phyloP scores from a whole-genome alignment of 2,797 vertebrate genomes.

The Anguilla obscura region DNA sequence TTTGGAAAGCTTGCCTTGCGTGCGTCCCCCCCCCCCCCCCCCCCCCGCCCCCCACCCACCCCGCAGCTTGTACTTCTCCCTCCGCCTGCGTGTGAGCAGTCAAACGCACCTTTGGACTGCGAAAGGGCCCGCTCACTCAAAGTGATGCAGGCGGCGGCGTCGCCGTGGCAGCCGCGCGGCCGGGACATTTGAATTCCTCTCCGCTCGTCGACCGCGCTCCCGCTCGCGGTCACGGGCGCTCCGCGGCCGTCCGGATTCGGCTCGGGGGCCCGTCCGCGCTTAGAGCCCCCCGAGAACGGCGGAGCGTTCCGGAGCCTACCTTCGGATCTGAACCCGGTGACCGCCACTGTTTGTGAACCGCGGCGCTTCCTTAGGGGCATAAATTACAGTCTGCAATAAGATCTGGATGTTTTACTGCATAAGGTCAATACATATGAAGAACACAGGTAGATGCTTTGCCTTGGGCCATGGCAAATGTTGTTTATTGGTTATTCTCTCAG shows the following conservation, averaged over 20 bases:
- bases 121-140: slow-evolving; percentile 41
- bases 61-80: slow-evolving; percentile 53
- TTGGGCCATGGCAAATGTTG: slow-evolving; percentile 58
- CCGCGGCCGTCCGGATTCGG: slow-evolving; percentile 6
- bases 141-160: slow-evolving; percentile 37
- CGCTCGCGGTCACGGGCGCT: background rate
- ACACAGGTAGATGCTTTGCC: slow-evolving; percentile 63
- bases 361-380: slow-evolving; percentile 43
- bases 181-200: slow-evolving; percentile 7
- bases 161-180: background rate
- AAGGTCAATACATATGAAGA: slow-evolving; percentile 63
- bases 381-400: slow-evolving; percentile 55
- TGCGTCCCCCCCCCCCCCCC: slow-evolving; percentile 11
- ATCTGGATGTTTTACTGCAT: slow-evolving; percentile 60
- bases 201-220: slow-evolving; percentile 25
- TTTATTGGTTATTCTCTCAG: slow-evolving; percentile 67
- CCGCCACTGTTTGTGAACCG: slow-evolving; percentile 37
- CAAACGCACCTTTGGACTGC: slow-evolving; percentile 53
- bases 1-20: slow-evolving; percentile 55
- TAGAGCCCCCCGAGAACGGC: background rate
- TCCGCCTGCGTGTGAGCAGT: slow-evolving; percentile 53
- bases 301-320: background rate
- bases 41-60: too few relatives aligned
- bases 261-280: slow-evolving; percentile 7
- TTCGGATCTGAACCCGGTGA: slow-evolving; percentile 21